Conservation (phyloP, 2,888 invertebrate species). For the Plusia festucae region DNA sequence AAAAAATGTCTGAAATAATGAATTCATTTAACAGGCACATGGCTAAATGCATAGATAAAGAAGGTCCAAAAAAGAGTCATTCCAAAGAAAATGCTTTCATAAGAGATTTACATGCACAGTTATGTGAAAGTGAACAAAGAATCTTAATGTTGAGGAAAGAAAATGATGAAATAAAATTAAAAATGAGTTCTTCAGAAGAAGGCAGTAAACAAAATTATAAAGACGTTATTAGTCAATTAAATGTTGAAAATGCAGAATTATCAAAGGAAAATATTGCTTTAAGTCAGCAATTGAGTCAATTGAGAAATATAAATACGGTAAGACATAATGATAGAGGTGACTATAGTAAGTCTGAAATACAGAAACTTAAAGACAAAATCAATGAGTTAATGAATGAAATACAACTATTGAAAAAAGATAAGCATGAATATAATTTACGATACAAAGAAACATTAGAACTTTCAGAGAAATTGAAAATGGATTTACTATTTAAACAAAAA, state of each 20-base stretch:
- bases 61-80: slow-evolving; percentile 56
- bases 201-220: slow-evolving; percentile 78
- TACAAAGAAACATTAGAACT: slow-evolving; percentile 79
- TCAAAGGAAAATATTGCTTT: slow-evolving; percentile 83
- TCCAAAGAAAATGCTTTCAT: slow-evolving; percentile 72
- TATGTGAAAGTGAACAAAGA: slow-evolving; percentile 86
- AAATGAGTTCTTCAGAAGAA: slow-evolving; percentile 65
- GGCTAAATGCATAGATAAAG: slow-evolving; percentile 66
- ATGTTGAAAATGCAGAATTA: slow-evolving; percentile 82
- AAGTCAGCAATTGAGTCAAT: slow-evolving; percentile 79
- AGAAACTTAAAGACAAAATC: slow-evolving; percentile 75
- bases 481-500: slow-evolving; percentile 80
- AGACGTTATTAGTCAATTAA: slow-evolving; percentile 82
- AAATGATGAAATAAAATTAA: slow-evolving; percentile 79
- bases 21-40: slow-evolving; percentile 77
- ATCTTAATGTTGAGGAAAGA: slow-evolving; percentile 85
- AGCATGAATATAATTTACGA: slow-evolving; percentile 79
- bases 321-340: slow-evolving; percentile 69
- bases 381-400: slow-evolving; percentile 75
- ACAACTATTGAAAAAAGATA: slow-evolving; percentile 77
- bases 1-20: slow-evolving; percentile 79
- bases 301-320: slow-evolving; percentile 70
- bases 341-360: slow-evolving; percentile 68
- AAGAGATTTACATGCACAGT: slow-evolving; percentile 80
- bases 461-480: slow-evolving; percentile 81